phyloP scores from a whole-genome alignment of 2,888 invertebrate genomes.

The Ephialtes manifestator region DNA sequence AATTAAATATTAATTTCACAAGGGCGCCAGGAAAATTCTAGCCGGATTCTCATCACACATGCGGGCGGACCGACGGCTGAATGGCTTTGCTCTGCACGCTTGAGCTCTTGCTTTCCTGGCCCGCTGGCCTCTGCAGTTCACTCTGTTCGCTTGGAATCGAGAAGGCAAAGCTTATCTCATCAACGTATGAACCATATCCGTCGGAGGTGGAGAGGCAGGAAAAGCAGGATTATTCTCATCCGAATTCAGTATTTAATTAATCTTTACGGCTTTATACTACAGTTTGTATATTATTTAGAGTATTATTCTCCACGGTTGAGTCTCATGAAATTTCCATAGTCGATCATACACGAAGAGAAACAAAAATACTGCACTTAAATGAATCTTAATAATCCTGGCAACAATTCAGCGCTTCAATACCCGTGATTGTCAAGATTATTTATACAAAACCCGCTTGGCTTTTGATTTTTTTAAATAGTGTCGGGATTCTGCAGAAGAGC shows the following conservation, averaged over 20 bases:
- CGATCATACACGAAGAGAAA: neutral
- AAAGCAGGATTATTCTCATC: conserved; percentile 74
- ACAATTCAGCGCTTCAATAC: no score
- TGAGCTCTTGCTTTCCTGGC: conserved; percentile 4
- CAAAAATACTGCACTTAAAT: neutral
- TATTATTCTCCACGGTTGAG: conserved; percentile 10
- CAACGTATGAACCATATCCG: conserved; percentile 50
- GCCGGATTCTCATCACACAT: conserved; percentile 78
- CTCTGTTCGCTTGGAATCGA: conserved; percentile 60
- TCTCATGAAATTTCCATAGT: conserved; percentile 17
- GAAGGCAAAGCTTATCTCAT: conserved; percentile 68
- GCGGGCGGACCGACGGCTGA: conserved; percentile 69
- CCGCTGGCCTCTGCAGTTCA: conserved; percentile 44
- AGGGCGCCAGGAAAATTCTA: conserved; percentile 66
- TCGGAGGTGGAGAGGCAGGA: conserved; percentile 20
- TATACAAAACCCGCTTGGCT: no score
- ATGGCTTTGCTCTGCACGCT: conserved; percentile 59
- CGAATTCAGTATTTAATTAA: conserved; percentile 82
- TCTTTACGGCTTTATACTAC: conserved; percentile 61
- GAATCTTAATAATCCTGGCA: neutral
- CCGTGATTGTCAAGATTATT: no score
- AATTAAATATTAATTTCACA: conserved; percentile 84
- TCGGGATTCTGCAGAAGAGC: no score
- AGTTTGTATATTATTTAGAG: conserved; percentile 30
- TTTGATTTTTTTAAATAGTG: no score